A percentile compares a stretch with the other conserved stretches of the same genome.
Conservation (phyloP, 2,113 vertebrate genomes). For the Mesocricetus auratus region DNA sequence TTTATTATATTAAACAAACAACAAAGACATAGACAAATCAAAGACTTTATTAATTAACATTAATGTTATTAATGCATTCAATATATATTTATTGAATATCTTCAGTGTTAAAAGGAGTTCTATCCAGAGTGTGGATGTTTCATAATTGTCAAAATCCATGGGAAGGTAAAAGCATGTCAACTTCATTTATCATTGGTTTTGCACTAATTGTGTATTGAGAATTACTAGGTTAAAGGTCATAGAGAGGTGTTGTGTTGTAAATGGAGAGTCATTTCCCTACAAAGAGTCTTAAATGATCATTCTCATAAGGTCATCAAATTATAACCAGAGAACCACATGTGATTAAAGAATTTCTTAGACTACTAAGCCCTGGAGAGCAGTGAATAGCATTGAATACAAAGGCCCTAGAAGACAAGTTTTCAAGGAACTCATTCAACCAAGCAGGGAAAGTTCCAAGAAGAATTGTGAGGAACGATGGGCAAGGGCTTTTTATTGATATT, state of each 20-base stretch:
- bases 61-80: neutral
- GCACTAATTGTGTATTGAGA: slow-evolving; percentile 2
- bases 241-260: neutral
- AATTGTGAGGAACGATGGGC: neutral
- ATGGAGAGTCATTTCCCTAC: neutral
- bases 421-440: neutral
- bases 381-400: neutral
- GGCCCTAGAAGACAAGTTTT: neutral
- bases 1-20: neutral
- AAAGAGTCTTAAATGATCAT: neutral
- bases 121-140: neutral
- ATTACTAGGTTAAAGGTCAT: neutral
- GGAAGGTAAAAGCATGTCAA: neutral
- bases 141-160: neutral
- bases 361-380: too few species aligned
- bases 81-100: neutral
- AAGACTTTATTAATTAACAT: neutral
- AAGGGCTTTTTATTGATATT: neutral
- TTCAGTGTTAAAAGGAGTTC: neutral
- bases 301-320: neutral
- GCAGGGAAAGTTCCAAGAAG: neutral
- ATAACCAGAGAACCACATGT: neutral
- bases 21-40: neutral
- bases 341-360: neutral
- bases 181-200: neutral